A percentile compares a stretch with the other conserved stretches of the same genome.
Conservation (phyloP, 2,797 vertebrate species). For the Tauraco hartlaubi region DNA sequence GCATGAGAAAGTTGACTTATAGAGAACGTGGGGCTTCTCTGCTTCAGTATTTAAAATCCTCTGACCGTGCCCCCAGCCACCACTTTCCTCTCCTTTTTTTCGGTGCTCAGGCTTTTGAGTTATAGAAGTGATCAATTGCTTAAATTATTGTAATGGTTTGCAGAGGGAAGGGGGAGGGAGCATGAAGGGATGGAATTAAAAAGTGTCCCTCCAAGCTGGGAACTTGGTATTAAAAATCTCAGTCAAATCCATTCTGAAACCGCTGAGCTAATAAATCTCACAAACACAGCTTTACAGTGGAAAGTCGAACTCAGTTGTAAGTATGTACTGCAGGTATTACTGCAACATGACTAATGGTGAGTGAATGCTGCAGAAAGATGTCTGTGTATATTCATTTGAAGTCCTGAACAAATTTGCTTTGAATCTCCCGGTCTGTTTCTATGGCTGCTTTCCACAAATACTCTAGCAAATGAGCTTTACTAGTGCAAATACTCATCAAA, state of each 20-base stretch:
- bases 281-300: constrained; percentile 59
- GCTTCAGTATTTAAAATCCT: neutral
- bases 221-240: constrained; percentile 72
- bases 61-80: neutral
- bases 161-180: constrained; percentile 16
- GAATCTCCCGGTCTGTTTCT: constrained; percentile 59
- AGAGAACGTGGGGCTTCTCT: neutral
- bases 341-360: constrained; percentile 61
- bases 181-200: constrained; percentile 29
- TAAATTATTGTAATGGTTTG: constrained; percentile 66
- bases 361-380: constrained; percentile 48
- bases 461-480: constrained; percentile 65
- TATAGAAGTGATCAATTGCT: constrained; percentile 47
- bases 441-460: constrained; percentile 69
- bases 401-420: constrained; percentile 71
- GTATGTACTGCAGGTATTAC: constrained; percentile 64
- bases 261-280: constrained; percentile 71
- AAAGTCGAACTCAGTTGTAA: constrained; percentile 71
- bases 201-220: constrained; percentile 70
- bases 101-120: neutral
- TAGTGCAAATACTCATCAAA: constrained; percentile 59
- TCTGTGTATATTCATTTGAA: constrained; percentile 67
- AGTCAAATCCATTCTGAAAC: constrained; percentile 46
- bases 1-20: constrained; percentile 1
- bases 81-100: neutral